Conservation (phyloP, 2,797 vertebrate species). For the Apodemus agrarius region DNA sequence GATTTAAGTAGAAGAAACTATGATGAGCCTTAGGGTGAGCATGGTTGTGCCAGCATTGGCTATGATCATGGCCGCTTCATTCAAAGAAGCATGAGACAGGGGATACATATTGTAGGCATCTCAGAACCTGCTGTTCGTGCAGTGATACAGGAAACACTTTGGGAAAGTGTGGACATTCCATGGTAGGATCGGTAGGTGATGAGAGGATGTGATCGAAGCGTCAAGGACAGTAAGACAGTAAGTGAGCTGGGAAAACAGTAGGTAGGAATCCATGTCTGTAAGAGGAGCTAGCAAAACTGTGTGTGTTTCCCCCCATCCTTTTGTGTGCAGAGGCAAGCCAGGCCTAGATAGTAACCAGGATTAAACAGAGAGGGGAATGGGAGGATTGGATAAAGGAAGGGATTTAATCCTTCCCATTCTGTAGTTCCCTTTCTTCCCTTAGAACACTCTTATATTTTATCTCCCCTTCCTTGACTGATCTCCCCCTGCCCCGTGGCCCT, state of each 20-base stretch:
- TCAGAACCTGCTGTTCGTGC: not conserved
- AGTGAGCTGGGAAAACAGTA: not conserved
- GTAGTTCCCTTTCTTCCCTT: not conserved
- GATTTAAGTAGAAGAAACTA: not conserved
- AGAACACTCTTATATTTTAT: not conserved
- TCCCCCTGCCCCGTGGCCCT: too few relatives aligned
- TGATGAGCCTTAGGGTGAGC: not conserved
- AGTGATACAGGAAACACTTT: not conserved
- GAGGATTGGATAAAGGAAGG: not conserved
- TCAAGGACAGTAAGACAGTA: not conserved
- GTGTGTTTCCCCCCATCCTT: not conserved
- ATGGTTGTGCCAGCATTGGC: not conserved
- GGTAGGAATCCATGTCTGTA: not conserved
- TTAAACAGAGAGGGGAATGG: not conserved
- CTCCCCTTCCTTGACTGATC: not conserved
- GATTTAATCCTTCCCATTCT: not conserved
- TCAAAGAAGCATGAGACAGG: not conserved
- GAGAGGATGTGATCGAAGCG: not conserved
- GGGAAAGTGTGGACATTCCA: not conserved
- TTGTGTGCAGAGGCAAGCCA: not conserved
- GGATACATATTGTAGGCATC: not conserved
- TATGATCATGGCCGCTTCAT: not conserved
- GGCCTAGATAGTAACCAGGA: not conserved
- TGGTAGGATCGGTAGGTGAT: not conserved
- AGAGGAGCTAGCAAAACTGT: not conserved